phyloP scores from a whole-genome alignment of 2,888 invertebrate species.

The Tachystola acroxantha region DNA sequence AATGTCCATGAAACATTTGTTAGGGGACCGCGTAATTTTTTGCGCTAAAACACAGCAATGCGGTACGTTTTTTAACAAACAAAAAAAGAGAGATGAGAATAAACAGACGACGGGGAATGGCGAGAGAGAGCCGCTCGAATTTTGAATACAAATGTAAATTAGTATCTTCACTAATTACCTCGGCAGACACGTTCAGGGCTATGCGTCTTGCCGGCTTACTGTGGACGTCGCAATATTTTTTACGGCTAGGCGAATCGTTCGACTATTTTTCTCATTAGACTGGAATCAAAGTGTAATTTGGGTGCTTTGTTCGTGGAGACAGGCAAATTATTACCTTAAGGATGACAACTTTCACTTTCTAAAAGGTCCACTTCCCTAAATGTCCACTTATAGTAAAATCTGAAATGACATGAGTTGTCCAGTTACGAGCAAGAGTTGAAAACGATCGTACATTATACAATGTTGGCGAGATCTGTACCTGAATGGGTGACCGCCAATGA shows the following conservation, averaged over 20 bases:
- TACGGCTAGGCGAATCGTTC: slow-evolving; percentile 53
- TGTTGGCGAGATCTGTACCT: no score
- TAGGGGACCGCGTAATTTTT: slow-evolving; percentile 68
- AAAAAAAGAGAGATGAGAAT: slow-evolving; percentile 70
- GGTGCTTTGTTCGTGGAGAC: slow-evolving; percentile 21
- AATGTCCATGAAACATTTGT: slow-evolving; percentile 62
- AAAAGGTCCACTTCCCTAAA: no score
- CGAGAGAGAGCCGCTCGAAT: slow-evolving; percentile 73
- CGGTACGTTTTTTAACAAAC: slow-evolving; percentile 60
- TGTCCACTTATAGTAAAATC: no score
- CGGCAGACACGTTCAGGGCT: slow-evolving; percentile 68
- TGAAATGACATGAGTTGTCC: no score
- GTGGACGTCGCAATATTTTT: slow-evolving; percentile 63
- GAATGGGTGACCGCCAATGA: no score
- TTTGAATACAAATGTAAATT: slow-evolving; percentile 80
- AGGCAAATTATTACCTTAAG: neutral
- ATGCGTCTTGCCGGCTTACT: slow-evolving; percentile 75
- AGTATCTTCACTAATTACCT: slow-evolving; percentile 78
- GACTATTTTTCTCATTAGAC: slow-evolving; percentile 62
- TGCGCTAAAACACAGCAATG: slow-evolving; percentile 75
- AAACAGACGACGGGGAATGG: slow-evolving; percentile 75
- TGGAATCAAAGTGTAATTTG: slow-evolving; percentile 50
- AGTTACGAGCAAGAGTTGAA: no score
- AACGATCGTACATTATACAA: no score
- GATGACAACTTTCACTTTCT: no score